phyloP scores from a whole-genome alignment of 2,888 invertebrate species.

The Acheta domesticus region DNA sequence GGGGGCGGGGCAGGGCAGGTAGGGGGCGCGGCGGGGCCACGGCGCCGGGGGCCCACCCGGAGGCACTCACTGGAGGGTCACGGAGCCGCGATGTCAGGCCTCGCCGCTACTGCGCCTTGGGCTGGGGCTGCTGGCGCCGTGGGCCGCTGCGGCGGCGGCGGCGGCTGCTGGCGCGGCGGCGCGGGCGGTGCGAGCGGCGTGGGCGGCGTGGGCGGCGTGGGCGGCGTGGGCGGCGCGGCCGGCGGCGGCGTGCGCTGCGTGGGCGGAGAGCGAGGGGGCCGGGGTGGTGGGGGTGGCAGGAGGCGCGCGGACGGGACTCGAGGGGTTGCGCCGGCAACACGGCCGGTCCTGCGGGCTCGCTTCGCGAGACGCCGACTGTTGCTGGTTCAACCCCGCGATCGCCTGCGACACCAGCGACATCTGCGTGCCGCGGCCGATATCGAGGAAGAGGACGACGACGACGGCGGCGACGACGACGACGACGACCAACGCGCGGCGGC shows the following conservation, averaged over 20 bases:
- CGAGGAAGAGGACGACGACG: background rate
- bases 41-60: background rate
- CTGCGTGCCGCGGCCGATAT: constrained; percentile 25
- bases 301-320: background rate
- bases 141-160: constrained; percentile 11
- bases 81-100: constrained; percentile 33
- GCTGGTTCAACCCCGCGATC: constrained; percentile 49
- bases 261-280: constrained; percentile 6
- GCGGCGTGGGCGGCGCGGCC: background rate
- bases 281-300: background rate
- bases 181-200: background rate
- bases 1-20: too few species aligned
- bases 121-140: constrained; percentile 11
- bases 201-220: background rate
- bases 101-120: constrained; percentile 19
- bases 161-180: background rate
- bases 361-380: background rate
- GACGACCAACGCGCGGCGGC: constrained; percentile 20
- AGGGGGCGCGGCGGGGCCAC: too few species aligned
- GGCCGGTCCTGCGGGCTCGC: background rate
- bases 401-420: constrained; percentile 60
- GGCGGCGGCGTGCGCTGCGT: background rate
- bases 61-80: constrained; percentile 32
- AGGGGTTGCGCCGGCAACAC: background rate
- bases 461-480: background rate